A percentile compares a stretch with the other conserved stretches of the same genome.
These are phyloP conservation scores for Albula goreensis DNA, from an alignment of 2,113 vertebrate genomes.

Conservation along the genomic window DNA sequence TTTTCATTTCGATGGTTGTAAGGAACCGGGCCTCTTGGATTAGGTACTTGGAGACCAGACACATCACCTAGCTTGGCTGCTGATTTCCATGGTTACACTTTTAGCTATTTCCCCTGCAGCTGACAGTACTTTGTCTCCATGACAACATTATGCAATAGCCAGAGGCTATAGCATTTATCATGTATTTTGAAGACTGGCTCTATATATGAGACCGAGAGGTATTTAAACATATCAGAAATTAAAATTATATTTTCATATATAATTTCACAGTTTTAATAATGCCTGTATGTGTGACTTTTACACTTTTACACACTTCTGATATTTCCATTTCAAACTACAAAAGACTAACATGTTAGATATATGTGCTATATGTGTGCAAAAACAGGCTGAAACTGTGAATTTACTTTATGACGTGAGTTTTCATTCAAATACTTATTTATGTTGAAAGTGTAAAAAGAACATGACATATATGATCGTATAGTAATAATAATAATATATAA, in stretches of 20 bases:
- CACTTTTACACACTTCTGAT: background rate
- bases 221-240: background rate
- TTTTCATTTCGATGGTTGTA: background rate
- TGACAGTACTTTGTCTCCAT: conserved; percentile 16
- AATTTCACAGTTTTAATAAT: background rate
- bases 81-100: conserved; percentile 10
- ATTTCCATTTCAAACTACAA: background rate
- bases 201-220: background rate
- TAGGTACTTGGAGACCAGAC: conserved; percentile 11
- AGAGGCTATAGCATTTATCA: background rate
- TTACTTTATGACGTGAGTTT: no score
- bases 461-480: no score
- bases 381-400: no score
- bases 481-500: no score
- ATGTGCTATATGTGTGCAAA: no score
- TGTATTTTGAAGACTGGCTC: background rate
- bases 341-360: no score
- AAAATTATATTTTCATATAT: background rate
- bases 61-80: conserved; percentile 3
- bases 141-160: conserved; percentile 7
- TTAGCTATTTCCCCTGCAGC: background rate
- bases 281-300: background rate
- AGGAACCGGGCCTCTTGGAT: background rate
- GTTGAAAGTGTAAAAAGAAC: no score
- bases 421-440: no score